A percentile compares a stretch with the other conserved stretches of the same genome.
Conservation (phyloP, 2,888 invertebrate species). For the Fragum sueziense region DNA sequence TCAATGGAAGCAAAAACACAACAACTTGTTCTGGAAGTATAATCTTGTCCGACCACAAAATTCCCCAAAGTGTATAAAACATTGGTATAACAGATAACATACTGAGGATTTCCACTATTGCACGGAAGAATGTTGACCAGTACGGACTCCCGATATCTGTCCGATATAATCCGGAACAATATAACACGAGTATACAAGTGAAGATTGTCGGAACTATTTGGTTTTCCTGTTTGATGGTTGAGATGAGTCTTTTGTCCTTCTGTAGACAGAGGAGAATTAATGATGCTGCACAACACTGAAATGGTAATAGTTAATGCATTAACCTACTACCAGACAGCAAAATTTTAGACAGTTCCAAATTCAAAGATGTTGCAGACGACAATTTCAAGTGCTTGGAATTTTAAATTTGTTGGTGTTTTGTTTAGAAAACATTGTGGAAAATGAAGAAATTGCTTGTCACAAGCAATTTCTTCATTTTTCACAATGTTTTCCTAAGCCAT, state of each 20-base stretch:
- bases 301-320: conserved; percentile 8
- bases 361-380: too few relatives aligned
- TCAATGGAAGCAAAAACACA: conserved; percentile 72
- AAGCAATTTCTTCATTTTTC: too few relatives aligned
- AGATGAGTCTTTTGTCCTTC: conserved; percentile 68
- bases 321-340: background rate
- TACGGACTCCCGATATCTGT: conserved; percentile 65
- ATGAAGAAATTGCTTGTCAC: too few relatives aligned
- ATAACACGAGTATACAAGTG: conserved; percentile 63
- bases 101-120: conserved; percentile 68
- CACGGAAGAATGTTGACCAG: conserved; percentile 61
- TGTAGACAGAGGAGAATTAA: conserved; percentile 74
- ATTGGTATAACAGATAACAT: conserved; percentile 65
- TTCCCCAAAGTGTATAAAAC: conserved; percentile 69
- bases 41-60: conserved; percentile 69
- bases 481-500: too few relatives aligned
- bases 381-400: too few relatives aligned
- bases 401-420: too few relatives aligned
- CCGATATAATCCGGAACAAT: conserved; percentile 62
- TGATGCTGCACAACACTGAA: conserved; percentile 72
- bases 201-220: conserved; percentile 72
- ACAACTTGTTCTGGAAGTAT: conserved; percentile 70
- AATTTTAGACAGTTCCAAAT: too few relatives aligned
- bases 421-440: too few relatives aligned
- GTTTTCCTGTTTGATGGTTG: conserved; percentile 67